These are phyloP conservation scores for Austrolebias charrua DNA, from an alignment of 2,797 vertebrate species.

Conservation along the genomic window DNA sequence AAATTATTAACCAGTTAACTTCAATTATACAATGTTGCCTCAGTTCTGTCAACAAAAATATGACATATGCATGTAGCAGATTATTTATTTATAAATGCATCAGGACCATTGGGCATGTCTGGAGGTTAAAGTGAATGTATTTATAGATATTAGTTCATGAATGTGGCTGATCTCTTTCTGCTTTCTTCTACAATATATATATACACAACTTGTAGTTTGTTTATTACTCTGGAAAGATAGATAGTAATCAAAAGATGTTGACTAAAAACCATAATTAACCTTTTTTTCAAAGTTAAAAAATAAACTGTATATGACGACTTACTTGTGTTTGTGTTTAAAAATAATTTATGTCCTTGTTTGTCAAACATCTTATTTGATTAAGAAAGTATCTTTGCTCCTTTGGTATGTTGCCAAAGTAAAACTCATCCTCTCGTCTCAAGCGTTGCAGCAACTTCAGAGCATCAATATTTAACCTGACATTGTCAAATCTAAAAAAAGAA, in stretches of 20 bases:
- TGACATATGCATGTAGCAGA: constrained; percentile 30
- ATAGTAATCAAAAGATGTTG: too few relatives aligned
- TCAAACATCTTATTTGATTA: constrained; percentile 15
- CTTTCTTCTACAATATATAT: too few relatives aligned
- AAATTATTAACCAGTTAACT: neutral
- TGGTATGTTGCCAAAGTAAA: constrained; percentile 40
- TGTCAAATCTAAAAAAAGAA: constrained; percentile 66
- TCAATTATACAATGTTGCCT: neutral
- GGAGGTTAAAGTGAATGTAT: constrained; percentile 6
- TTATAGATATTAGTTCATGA: constrained; percentile 10
- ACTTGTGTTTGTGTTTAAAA: neutral
- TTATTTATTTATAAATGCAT: constrained; percentile 13
- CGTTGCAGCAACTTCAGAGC: constrained; percentile 59
- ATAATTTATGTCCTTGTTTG: constrained; percentile 1
- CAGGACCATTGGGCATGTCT: constrained; percentile 5
- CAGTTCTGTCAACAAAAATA: neutral
- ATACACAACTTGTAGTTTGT: too few relatives aligned
- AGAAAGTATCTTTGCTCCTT: constrained; percentile 23
- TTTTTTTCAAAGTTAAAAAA: too few relatives aligned
- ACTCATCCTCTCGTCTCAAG: constrained; percentile 2
- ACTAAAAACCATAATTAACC: too few relatives aligned
- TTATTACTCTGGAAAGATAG: too few relatives aligned
- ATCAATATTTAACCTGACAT: constrained; percentile 69
- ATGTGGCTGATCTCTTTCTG: neutral
- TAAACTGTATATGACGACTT: too few relatives aligned